Evolutionary conservation across 2,888 invertebrate species (phyloP), one percentile per base, ranked within the genome.

Genomic region (Stictocephala bisonia): DNA sequence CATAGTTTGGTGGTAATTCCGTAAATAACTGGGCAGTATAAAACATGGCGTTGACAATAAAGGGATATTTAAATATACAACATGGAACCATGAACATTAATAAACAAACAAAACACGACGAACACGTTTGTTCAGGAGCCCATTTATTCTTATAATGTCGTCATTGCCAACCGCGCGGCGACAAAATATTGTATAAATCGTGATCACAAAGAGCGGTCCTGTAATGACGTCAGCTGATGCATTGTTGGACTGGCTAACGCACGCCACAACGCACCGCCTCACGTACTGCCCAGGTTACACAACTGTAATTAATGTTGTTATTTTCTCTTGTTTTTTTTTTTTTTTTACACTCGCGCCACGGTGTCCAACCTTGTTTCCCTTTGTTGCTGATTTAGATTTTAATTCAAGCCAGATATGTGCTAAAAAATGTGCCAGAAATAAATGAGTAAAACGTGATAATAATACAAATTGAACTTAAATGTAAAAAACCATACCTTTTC

Each of bases 101-200:
- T 56, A 56, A 13, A 56, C 56, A 29, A 56, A 56, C 51, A 51
- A 51, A 27, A n/a, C n/a, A n/a, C n/a, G n/a, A 56, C 56, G 15
- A 27, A 56, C 56, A 56, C 29, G 56, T 29, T 56, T 56, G 56
- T 56, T 56, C 29, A 56, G 15, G 29, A 31, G 15, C n/a, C 56
- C 56, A 56, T 56, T 56, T 29, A 31, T 56, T 56, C 56, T 56
- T 56, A 56, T 29, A 56, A 56, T 56, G 56, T 56, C n/a, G 56
- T 56, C 56, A 56, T 56, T 26, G 29, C 56, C 56, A 56, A 56
- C 56, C 56, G 7, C 56, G 29, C 56, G 1, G 27, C n/a, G 29
- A 29, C 56, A 15, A 56, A 56, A 26, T 56, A 29, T 51, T 15
- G 22, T 51, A 51, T 51, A 24, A 51, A 22, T 26, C n/a, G n/a